These are phyloP conservation scores for Caenorhabditis macrosperma DNA, from an alignment of 2,888 invertebrate species.

Conservation along the genomic window DNA sequence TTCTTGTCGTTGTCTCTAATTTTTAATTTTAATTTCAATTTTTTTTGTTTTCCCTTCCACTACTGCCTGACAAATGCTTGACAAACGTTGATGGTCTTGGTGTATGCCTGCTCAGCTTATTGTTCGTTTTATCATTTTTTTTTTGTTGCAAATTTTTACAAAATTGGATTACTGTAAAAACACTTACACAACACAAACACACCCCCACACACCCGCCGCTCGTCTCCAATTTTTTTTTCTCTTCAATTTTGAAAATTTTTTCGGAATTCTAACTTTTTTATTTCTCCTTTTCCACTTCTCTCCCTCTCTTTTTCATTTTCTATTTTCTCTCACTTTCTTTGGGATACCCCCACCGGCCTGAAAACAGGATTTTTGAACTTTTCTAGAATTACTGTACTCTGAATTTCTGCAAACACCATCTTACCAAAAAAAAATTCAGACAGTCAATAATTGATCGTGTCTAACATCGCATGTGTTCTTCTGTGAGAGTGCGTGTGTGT, in stretches of 20 bases:
- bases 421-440: slow-evolving; percentile 4
- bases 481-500: slow-evolving; percentile 13
- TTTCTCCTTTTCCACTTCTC: not conserved
- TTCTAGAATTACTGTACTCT: not conserved
- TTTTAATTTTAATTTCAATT: slow-evolving; percentile 1
- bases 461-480: slow-evolving; percentile 10
- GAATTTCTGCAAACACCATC: not conserved
- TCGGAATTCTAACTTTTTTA: not conserved
- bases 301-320: too few species aligned
- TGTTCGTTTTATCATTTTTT: not conserved
- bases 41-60: slow-evolving; percentile 7
- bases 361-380: too few species aligned
- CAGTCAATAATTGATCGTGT: too few species aligned
- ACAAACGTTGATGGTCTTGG: not conserved
- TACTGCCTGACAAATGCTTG: slow-evolving; percentile 1
- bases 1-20: not conserved
- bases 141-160: too few species aligned
- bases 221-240: not conserved
- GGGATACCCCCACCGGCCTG: too few species aligned
- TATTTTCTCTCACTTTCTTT: too few species aligned
- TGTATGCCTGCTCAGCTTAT: not conserved
- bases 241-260: not conserved
- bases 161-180: too few species aligned
- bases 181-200: not conserved
- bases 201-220: slow-evolving; percentile 7